A percentile compares a stretch with the other conserved stretches of the same genome.
phyloP scores from a whole-genome alignment of 2,888 invertebrate genomes.

The Drosophila heteroneura region DNA sequence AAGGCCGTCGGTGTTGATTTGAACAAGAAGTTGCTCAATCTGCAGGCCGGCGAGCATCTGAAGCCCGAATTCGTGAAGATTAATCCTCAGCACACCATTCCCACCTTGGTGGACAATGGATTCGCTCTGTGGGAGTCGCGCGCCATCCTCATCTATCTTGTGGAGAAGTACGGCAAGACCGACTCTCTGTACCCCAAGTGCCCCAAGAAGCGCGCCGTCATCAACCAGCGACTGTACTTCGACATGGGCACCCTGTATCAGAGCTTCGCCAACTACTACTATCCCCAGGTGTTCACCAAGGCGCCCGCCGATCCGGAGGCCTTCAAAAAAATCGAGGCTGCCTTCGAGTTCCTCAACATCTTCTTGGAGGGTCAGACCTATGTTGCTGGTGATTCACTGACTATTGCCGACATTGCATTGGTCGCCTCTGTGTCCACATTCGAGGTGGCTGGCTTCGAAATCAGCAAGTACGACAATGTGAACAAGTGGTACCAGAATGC shows the following conservation, averaged over 20 bases:
- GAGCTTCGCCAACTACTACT: constrained; percentile 90
- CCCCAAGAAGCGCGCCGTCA: constrained; percentile 90
- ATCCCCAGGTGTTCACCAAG: constrained; percentile 88
- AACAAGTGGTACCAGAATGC: constrained; percentile 88
- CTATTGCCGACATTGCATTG: constrained; percentile 91
- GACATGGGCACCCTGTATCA: constrained; percentile 91
- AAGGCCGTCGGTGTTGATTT: constrained; percentile 89
- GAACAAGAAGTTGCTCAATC: constrained; percentile 88
- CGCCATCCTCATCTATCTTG: constrained; percentile 92
- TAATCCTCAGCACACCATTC: constrained; percentile 94
- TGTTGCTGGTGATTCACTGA: constrained; percentile 90
- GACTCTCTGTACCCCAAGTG: constrained; percentile 91
- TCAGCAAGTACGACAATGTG: constrained; percentile 90
- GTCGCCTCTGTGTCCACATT: constrained; percentile 89
- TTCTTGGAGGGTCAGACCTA: constrained; percentile 90
- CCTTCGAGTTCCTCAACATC: constrained; percentile 89
- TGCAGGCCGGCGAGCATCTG: constrained; percentile 88
- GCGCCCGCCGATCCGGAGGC: constrained; percentile 89
- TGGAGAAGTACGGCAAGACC: constrained; percentile 92
- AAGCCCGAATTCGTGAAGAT: constrained; percentile 90
- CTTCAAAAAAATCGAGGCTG: constrained; percentile 89
- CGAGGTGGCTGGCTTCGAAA: constrained; percentile 89
- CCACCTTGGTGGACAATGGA: constrained; percentile 93
- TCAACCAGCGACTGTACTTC: constrained; percentile 93
- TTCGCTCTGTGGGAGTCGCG: constrained; percentile 94